Conservation (phyloP, 2,888 invertebrate genomes). For the Aquatica leii region DNA sequence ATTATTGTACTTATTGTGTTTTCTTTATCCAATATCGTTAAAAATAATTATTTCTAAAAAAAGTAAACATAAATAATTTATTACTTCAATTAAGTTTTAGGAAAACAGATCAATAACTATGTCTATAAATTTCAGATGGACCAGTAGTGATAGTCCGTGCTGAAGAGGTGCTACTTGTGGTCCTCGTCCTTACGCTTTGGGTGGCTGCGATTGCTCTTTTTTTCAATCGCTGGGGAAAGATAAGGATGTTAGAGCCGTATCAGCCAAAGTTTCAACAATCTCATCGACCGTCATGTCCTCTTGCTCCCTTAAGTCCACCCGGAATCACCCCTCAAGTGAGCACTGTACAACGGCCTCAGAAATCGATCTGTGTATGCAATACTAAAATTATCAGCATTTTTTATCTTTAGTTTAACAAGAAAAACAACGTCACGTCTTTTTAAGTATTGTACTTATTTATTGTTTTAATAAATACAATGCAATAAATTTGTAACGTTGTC, state of each 20-base stretch:
- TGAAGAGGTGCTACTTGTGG: conserved; percentile 86
- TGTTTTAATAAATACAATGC: not conserved
- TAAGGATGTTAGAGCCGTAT: conserved; percentile 90
- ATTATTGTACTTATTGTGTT: no score
- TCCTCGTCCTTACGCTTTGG: conserved; percentile 86
- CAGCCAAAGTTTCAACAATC: conserved; percentile 87
- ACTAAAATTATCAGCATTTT: conserved; percentile 20
- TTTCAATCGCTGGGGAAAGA: conserved; percentile 95
- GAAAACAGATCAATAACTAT: no score
- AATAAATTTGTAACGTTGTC: not conserved
- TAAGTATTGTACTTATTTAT: no score
- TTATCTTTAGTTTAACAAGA: conserved; percentile 10
- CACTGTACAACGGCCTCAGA: conserved; percentile 43
- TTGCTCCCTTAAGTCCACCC: conserved; percentile 62
- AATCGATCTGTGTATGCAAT: conserved; percentile 37
- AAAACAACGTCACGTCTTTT: no score
- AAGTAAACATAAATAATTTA: no score
- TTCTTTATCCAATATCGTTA: no score
- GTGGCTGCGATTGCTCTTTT: conserved; percentile 88
- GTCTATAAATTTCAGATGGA: conserved; percentile 38
- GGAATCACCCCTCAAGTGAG: conserved; percentile 59
- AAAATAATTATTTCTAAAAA: no score
- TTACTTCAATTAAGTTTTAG: no score
- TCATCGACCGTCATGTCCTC: conserved; percentile 79
- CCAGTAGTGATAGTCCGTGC: conserved; percentile 72